Evolutionary conservation across 37 sponge, comb jelly and placozoan species (phyloP).

Genomic region (Bolinopsis microptera): DNA sequence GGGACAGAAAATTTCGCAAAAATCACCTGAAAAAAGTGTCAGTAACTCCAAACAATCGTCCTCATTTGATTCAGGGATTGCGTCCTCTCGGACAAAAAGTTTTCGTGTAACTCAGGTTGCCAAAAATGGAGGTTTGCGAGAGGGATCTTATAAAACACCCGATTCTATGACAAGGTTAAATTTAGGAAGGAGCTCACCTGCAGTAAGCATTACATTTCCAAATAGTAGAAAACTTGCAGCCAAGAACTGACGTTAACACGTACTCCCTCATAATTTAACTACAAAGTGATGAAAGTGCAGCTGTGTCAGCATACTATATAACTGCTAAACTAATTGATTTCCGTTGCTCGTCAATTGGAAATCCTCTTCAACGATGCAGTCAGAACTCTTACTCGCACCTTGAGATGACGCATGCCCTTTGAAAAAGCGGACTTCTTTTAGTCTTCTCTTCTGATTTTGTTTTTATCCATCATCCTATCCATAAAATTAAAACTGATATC

Average conservation of each 20-base stretch:
- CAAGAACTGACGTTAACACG: no score
- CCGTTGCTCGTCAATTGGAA: no score
- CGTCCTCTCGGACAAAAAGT: neutral
- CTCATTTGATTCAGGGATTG: conserved; percentile 8
- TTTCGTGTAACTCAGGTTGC: neutral
- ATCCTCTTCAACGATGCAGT: no score
- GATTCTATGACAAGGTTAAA: neutral
- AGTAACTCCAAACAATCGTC: conserved; percentile 2
- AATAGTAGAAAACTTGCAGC: neutral
- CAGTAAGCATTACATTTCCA: neutral
- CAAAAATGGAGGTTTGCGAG: neutral
- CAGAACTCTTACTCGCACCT: no score
- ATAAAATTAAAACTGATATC: no score
- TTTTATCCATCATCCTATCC: no score
- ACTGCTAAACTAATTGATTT: neutral
- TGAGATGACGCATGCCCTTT: no score
- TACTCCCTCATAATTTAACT: no score
- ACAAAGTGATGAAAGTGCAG: no score
- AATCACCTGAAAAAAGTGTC: neutral
- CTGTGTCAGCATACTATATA: no score
- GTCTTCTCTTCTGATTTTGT: no score
- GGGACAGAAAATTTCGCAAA: neutral
- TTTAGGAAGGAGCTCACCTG: neutral
- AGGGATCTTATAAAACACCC: neutral
- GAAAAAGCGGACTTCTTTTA: no score